Percentiles rank a stretch among this genome's conserved stretches.
Evolutionary conservation across 2,888 invertebrate genomes (phyloP).

Genomic region (Rutpela maculata): DNA sequence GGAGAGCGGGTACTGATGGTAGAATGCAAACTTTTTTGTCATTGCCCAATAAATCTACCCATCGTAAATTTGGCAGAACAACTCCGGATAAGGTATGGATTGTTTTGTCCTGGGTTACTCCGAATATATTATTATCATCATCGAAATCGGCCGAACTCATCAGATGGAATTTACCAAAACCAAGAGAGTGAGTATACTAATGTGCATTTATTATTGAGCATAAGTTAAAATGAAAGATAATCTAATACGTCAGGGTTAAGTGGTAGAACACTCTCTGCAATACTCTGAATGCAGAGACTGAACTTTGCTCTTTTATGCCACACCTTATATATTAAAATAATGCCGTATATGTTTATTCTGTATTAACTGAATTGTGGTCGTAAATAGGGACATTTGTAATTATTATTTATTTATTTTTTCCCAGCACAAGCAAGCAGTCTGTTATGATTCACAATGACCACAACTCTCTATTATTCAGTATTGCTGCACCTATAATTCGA

Average conservation of each 20-base stretch:
- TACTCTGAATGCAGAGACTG: no score
- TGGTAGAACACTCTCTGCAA: no score
- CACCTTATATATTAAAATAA: no score
- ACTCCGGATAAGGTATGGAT: slow-evolving; percentile 70
- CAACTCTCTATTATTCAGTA: slow-evolving; percentile 78
- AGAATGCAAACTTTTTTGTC: slow-evolving; percentile 72
- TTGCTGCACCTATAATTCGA: slow-evolving; percentile 73
- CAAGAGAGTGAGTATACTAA: slow-evolving; percentile 55
- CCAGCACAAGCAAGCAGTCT: slow-evolving; percentile 55
- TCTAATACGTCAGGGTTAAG: no score
- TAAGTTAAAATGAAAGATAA: no score
- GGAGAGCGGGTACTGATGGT: slow-evolving; percentile 81
- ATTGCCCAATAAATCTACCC: slow-evolving; percentile 60
- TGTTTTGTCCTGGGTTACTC: slow-evolving; percentile 79
- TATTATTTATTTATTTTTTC: no score
- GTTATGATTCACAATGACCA: slow-evolving; percentile 75
- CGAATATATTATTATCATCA: slow-evolving; percentile 76
- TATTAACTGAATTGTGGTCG: no score
- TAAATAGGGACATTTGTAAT: no score
- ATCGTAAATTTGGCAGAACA: slow-evolving; percentile 51
- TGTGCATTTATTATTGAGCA: slow-evolving; percentile 23
- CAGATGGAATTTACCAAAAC: slow-evolving; percentile 76
- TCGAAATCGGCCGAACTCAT: slow-evolving; percentile 80
- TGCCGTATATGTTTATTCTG: no score
- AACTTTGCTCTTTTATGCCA: no score